Percentiles rank a stretch among this genome's conserved stretches.
Conservation (phyloP, 1,140 invertebrate species). For the Drosophila persimilis region DNA sequence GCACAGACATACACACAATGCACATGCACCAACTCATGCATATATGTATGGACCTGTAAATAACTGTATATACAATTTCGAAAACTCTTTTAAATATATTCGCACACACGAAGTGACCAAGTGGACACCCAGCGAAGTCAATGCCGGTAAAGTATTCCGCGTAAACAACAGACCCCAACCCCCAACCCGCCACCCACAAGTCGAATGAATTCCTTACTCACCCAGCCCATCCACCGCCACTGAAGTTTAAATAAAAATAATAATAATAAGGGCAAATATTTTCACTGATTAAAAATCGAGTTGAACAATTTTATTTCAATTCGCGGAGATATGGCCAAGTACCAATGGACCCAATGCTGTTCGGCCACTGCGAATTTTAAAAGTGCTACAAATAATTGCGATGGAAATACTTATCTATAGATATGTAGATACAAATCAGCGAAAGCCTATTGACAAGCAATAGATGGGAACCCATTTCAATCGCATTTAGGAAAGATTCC, state of each 20-base stretch:
- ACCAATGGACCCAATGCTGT: not conserved
- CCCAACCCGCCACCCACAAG: no score
- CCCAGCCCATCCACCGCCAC: not conserved
- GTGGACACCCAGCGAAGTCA: constrained; percentile 43
- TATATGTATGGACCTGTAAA: constrained; percentile 43
- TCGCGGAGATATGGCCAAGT: constrained; percentile 27
- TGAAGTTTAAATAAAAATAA: constrained; percentile 40
- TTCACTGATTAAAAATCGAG: constrained; percentile 58
- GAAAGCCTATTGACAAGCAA: no score
- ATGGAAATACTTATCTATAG: no score
- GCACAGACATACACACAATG: not conserved
- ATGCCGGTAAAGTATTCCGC: constrained; percentile 69
- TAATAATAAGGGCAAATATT: constrained; percentile 58
- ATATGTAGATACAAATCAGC: no score
- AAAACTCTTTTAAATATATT: constrained; percentile 45
- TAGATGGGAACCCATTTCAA: no score
- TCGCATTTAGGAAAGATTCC: no score
- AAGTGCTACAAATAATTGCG: constrained; percentile 2
- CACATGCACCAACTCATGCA: constrained; percentile 26
- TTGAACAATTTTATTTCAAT: constrained; percentile 54
- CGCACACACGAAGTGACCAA: constrained; percentile 60
- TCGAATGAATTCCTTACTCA: not conserved
- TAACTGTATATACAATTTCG: constrained; percentile 62
- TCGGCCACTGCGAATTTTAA: constrained; percentile 12
- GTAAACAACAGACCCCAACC: constrained; percentile 12